Evolutionary conservation across 35 echinoderm and acorn worm genomes (phyloP).

Genomic region (Ophiothrix spiculata): DNA sequence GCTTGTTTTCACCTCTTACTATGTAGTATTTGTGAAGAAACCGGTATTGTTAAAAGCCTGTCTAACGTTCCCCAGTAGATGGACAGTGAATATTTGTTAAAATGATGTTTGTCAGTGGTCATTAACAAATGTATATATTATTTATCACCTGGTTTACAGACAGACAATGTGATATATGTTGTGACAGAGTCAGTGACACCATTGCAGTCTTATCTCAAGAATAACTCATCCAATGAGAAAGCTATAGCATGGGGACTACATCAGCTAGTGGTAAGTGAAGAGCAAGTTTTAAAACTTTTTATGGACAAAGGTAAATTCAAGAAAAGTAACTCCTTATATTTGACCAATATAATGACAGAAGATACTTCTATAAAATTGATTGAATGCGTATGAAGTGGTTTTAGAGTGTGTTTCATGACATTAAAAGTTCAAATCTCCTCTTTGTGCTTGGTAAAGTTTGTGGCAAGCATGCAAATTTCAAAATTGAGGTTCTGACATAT

Average conservation of each 20-base stretch:
- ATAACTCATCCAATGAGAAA: constrained; percentile 62
- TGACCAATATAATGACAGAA: too few relatives aligned
- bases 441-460: too few relatives aligned
- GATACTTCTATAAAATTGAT: too few relatives aligned
- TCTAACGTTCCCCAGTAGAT: not conserved
- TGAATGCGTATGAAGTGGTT: too few relatives aligned
- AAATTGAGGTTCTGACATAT: too few relatives aligned
- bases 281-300: not conserved
- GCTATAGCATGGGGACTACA: constrained; percentile 92
- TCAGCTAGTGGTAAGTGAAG: constrained; percentile 93
- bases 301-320: not conserved
- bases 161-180: constrained; percentile 87
- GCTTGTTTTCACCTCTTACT: too few relatives aligned
- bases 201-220: constrained; percentile 61
- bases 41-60: not conserved
- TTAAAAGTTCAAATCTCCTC: too few relatives aligned
- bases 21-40: too few relatives aligned
- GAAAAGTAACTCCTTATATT: not conserved
- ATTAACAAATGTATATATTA: too few relatives aligned
- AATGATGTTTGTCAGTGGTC: not conserved
- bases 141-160: too few relatives aligned
- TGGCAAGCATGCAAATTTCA: too few relatives aligned
- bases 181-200: constrained; percentile 84
- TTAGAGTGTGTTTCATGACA: too few relatives aligned
- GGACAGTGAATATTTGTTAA: not conserved